Conservation (phyloP, 2,797 vertebrate species). For the Synanceia verrucosa region DNA sequence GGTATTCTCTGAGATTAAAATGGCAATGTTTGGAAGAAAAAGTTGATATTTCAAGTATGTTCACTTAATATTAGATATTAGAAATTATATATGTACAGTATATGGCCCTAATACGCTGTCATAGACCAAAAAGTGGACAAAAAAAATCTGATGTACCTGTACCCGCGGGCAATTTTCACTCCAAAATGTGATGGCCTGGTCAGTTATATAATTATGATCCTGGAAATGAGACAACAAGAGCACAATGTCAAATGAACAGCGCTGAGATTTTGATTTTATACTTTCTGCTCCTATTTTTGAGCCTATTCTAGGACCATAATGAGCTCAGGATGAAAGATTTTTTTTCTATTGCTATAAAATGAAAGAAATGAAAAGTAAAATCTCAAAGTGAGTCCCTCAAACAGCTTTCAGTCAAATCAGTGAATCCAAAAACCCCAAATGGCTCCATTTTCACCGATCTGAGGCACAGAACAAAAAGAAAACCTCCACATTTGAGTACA, state of each 20-base stretch:
- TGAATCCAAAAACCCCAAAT: not conserved
- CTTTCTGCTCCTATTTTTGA: not conserved
- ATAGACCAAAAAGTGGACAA: not conserved
- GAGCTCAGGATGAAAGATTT: not conserved
- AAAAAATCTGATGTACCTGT: conserved; percentile 66
- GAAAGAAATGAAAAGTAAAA: not conserved
- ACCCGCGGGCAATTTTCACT: conserved; percentile 75
- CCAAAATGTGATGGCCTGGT: conserved; percentile 81
- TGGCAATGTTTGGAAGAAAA: too few species aligned
- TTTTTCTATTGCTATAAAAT: not conserved
- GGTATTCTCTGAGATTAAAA: too few species aligned
- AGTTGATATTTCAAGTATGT: too few species aligned
- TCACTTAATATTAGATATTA: too few species aligned
- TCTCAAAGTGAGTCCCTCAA: not conserved
- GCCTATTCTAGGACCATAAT: not conserved
- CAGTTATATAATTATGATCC: conserved; percentile 72
- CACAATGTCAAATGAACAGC: not conserved
- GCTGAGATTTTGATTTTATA: not conserved
- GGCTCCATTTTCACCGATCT: not conserved
- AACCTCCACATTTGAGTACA: not conserved
- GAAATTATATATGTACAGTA: too few species aligned
- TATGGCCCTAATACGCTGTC: too few species aligned
- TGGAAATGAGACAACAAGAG: conserved; percentile 43
- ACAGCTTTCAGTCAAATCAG: not conserved
- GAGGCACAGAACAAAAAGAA: not conserved